phyloP scores from a whole-genome alignment of 2,888 invertebrate species.

The Eupithecia vulgata region DNA sequence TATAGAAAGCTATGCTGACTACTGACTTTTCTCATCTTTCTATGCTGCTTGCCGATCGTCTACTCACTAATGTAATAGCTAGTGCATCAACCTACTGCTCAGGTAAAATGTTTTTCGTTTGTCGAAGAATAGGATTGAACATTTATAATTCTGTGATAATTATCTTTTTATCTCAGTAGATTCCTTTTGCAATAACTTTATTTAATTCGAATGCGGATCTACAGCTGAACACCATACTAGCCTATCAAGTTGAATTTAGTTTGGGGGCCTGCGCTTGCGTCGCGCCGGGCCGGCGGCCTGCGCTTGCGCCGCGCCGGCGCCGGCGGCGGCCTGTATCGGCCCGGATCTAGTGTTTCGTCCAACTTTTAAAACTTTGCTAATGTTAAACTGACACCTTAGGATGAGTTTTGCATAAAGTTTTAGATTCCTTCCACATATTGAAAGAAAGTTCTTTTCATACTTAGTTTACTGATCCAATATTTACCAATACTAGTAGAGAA shows the following conservation, averaged over 20 bases:
- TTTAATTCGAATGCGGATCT: not conserved
- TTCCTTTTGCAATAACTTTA: too few relatives aligned
- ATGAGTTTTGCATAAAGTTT: not conserved
- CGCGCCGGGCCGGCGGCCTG: too few relatives aligned
- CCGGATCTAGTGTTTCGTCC: not conserved
- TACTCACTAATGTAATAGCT: too few relatives aligned
- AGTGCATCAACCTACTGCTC: too few relatives aligned
- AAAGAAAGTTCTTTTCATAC: not conserved
- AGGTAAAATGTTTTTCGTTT: not conserved
- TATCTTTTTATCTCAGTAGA: too few relatives aligned
- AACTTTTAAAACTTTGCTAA: not conserved
- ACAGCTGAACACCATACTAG: not conserved
- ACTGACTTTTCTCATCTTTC: not conserved
- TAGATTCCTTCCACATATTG: not conserved
- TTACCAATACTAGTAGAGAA: too few relatives aligned
- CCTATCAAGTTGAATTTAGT: not conserved
- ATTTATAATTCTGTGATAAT: too few relatives aligned
- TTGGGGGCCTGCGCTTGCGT: too few relatives aligned
- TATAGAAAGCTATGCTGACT: conserved; percentile 6
- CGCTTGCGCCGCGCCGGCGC: too few relatives aligned
- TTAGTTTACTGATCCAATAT: not conserved
- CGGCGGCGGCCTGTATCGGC: too few relatives aligned
- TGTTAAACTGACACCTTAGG: not conserved
- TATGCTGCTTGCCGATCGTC: not conserved
- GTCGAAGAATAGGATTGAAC: not conserved